Evolutionary conservation across 2,888 invertebrate genomes (phyloP).

Genomic region (Hypena proboscidalis): DNA sequence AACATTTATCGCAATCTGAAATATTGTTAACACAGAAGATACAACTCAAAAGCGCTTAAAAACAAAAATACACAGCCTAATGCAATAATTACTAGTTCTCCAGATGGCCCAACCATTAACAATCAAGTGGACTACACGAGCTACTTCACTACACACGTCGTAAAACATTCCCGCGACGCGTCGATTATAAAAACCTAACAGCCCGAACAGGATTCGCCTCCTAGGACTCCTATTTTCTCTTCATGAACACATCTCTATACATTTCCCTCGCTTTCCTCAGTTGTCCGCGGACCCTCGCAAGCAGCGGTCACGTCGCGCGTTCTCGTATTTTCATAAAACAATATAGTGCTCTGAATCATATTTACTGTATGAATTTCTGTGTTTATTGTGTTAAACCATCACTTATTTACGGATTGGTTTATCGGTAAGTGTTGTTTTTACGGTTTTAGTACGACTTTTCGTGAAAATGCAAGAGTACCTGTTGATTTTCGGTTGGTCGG

Average conservation of each 20-base stretch:
- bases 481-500: constrained; percentile 39
- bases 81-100: too few relatives aligned
- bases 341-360: constrained; percentile 30
- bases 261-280: constrained; percentile 34
- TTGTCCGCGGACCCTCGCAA: constrained; percentile 23
- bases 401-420: constrained; percentile 28
- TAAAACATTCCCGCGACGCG: background rate
- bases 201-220: constrained; percentile 21
- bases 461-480: constrained; percentile 27
- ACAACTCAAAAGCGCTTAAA: too few relatives aligned
- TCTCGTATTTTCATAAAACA: constrained; percentile 17
- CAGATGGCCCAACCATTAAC: too few relatives aligned
- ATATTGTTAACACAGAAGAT: too few relatives aligned
- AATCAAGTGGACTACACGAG: too few relatives aligned
- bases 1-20: too few relatives aligned
- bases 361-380: constrained; percentile 38
- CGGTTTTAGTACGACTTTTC: background rate
- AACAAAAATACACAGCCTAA: too few relatives aligned
- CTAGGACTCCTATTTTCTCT: constrained; percentile 27
- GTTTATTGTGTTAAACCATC: constrained; percentile 26
- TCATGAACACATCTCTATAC: constrained; percentile 19
- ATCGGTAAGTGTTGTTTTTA: constrained; percentile 33
- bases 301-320: constrained; percentile 12
- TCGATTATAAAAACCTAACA: constrained; percentile 11
- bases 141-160: too few relatives aligned